A percentile compares a stretch with the other conserved stretches of the same genome.
Evolutionary conservation across 2,113 vertebrate genomes (phyloP).

Genomic region (Rattus norvegicus): GRCr8 NC_086024.1:128131501-128132000

Average conservation of each 20-base stretch:
- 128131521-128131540: not conserved
- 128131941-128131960: not conserved
- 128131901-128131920: no score
- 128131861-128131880: accelerated
- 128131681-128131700: accelerated
- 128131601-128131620: not conserved
- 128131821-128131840: not conserved
- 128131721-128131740: not conserved
- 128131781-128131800: not conserved
- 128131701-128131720: not conserved
- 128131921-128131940: accelerated
- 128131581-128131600: not conserved
- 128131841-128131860: not conserved
- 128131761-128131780: not conserved
- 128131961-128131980: no score
- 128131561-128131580: not conserved
- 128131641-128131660: not conserved
- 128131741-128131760: not conserved
- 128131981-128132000: no score
- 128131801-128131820: not conserved
- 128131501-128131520: not conserved
- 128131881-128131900: not conserved
- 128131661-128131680: not conserved
- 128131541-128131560: not conserved
- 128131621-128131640: not conserved